A percentile compares a stretch with the other conserved stretches of the same genome.
Evolutionary conservation across 2,797 vertebrate species (phyloP).

Genomic region (Eurystomus glaucurus): DNA sequence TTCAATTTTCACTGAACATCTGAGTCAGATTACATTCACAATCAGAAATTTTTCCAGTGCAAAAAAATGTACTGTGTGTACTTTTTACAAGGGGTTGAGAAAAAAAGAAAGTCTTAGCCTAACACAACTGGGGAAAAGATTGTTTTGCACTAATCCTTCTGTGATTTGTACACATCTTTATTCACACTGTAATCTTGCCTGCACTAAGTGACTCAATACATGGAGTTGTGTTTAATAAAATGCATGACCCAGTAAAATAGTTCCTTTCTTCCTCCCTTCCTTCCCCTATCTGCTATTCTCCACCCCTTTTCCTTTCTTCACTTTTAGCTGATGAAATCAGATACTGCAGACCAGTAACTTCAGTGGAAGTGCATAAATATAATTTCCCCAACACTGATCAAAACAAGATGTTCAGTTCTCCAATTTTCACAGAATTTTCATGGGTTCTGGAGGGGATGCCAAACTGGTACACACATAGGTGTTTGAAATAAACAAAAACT

Average conservation of each 20-base stretch:
- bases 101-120: background rate
- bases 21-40: background rate
- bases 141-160: background rate
- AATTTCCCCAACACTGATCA: background rate
- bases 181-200: background rate
- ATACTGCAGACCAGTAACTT: background rate
- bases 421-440: background rate
- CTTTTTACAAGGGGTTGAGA: background rate
- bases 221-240: background rate
- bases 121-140: background rate
- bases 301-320: background rate
- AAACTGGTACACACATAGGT: background rate
- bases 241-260: background rate
- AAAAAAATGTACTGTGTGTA: background rate
- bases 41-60: fast-evolving
- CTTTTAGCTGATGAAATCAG: background rate
- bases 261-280: background rate
- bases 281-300: background rate
- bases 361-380: background rate
- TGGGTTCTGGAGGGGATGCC: background rate
- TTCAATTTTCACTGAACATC: background rate
- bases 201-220: background rate
- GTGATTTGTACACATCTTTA: background rate
- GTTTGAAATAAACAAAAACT: background rate
- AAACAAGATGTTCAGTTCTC: background rate